Conservation (phyloP, 2,113 vertebrate genomes). For the Myotis davidii region DNA sequence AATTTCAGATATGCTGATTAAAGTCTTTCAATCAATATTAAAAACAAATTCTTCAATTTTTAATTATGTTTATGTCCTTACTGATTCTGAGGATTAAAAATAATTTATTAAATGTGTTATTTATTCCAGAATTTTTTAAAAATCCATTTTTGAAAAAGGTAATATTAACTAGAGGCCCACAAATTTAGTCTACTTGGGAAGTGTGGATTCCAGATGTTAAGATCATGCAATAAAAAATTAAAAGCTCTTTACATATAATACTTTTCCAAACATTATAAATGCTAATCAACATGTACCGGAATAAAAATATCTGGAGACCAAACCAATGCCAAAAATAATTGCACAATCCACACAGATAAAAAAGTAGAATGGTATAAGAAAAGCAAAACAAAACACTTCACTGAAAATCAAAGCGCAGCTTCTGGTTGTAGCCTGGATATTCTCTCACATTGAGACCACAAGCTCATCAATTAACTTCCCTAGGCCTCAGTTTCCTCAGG, state of each 20-base stretch:
- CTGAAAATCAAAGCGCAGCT: neutral
- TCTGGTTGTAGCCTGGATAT: neutral
- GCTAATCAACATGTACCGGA: neutral
- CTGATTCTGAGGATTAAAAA: slow-evolving; percentile 31
- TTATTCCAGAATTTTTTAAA: slow-evolving; percentile 39
- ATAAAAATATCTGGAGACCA: slow-evolving; percentile 36
- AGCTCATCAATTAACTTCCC: neutral
- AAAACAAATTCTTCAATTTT: slow-evolving; percentile 34
- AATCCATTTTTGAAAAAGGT: slow-evolving; percentile 23
- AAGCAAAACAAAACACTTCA: neutral
- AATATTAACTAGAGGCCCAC: slow-evolving; percentile 21
- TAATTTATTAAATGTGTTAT: slow-evolving; percentile 26
- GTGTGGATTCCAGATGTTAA: slow-evolving; percentile 7
- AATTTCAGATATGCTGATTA: slow-evolving; percentile 50
- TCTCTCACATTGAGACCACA: neutral
- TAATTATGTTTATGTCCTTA: slow-evolving; percentile 53
- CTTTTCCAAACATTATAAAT: slow-evolving; percentile 28
- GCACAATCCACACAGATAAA: neutral
- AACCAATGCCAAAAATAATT: slow-evolving; percentile 12
- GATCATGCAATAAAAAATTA: slow-evolving; percentile 38
- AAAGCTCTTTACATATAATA: slow-evolving; percentile 18
- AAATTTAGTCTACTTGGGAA: slow-evolving; percentile 11
- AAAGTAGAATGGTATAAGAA: neutral
- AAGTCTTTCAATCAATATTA: slow-evolving; percentile 47
- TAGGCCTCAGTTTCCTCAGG: neutral